Evolutionary conservation across 2,797 vertebrate genomes (phyloP).

Genomic region (Helicolenus hilgendorfi): DNA sequence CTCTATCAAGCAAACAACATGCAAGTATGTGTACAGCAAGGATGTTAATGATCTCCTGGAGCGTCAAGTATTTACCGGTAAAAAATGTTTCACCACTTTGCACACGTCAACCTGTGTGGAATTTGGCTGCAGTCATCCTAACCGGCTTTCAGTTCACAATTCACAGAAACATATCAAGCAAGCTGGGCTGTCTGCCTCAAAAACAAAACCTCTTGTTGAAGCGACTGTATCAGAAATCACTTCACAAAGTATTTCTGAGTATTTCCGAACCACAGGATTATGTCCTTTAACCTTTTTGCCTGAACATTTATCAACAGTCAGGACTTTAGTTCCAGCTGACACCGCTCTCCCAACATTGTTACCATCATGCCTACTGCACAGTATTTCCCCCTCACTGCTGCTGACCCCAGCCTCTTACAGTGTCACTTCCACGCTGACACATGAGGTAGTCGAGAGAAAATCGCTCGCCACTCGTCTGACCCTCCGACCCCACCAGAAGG

Average conservation of each 20-base stretch:
- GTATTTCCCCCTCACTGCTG: constrained; percentile 19
- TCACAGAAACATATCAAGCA: too few species aligned
- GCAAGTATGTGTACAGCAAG: neutral
- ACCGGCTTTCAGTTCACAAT: neutral
- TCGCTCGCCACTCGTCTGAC: constrained; percentile 62
- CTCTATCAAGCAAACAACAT: neutral
- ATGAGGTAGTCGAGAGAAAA: constrained; percentile 17
- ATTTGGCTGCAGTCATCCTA: neutral
- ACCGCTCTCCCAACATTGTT: neutral
- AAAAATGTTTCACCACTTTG: neutral
- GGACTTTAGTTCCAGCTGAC: neutral
- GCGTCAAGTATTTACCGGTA: neutral
- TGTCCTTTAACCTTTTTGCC: neutral
- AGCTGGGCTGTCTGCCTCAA: neutral
- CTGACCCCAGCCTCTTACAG: constrained; percentile 37
- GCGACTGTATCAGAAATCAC: neutral
- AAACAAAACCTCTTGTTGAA: neutral
- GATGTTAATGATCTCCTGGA: neutral
- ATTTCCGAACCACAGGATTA: neutral
- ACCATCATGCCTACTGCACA: neutral
- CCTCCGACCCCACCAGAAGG: constrained; percentile 46
- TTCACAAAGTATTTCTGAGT: neutral
- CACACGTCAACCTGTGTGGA: neutral
- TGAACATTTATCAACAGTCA: neutral
- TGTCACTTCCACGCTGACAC: constrained; percentile 45